Percentiles rank a stretch among this genome's conserved stretches.
These are phyloP conservation scores for Lates calcarifer DNA, from an alignment of 2,113 vertebrate species.

Conservation along the genomic window DNA sequence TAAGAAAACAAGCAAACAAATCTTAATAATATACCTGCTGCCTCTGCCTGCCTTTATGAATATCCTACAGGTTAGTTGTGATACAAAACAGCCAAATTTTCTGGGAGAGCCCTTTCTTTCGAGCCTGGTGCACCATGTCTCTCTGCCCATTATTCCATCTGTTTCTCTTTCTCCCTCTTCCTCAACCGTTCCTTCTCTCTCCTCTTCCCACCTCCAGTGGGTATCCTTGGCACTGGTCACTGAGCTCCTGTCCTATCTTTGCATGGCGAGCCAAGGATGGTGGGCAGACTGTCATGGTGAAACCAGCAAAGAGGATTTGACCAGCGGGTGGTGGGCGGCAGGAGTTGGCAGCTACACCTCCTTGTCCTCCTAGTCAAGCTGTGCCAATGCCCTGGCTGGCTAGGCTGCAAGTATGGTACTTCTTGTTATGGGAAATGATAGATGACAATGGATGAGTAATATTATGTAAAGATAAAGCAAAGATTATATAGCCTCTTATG, in stretches of 20 bases:
- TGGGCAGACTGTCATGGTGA: slow-evolving; percentile 48
- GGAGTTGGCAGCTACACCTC: slow-evolving; percentile 53
- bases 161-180: slow-evolving; percentile 34
- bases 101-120: slow-evolving; percentile 45
- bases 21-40: slow-evolving; percentile 22
- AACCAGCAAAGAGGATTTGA: slow-evolving; percentile 69
- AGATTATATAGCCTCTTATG: not conserved
- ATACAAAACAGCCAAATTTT: slow-evolving; percentile 33
- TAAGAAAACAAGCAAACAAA: not conserved
- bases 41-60: slow-evolving; percentile 6
- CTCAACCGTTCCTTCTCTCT: slow-evolving; percentile 23
- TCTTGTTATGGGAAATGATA: slow-evolving; percentile 22
- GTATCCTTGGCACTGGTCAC: slow-evolving; percentile 52
- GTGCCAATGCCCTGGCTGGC: slow-evolving; percentile 50
- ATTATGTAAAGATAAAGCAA: slow-evolving; percentile 7
- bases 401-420: not conserved
- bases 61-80: slow-evolving; percentile 32
- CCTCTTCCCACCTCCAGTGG: slow-evolving; percentile 48
- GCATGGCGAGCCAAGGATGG: slow-evolving; percentile 54
- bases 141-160: slow-evolving; percentile 40
- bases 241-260: slow-evolving; percentile 49
- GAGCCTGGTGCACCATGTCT: slow-evolving; percentile 15
- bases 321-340: slow-evolving; percentile 53
- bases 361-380: slow-evolving; percentile 49
- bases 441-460: slow-evolving; percentile 17